Conservation (phyloP, 2,797 vertebrate species). For the Pelochelys cantorii region DNA sequence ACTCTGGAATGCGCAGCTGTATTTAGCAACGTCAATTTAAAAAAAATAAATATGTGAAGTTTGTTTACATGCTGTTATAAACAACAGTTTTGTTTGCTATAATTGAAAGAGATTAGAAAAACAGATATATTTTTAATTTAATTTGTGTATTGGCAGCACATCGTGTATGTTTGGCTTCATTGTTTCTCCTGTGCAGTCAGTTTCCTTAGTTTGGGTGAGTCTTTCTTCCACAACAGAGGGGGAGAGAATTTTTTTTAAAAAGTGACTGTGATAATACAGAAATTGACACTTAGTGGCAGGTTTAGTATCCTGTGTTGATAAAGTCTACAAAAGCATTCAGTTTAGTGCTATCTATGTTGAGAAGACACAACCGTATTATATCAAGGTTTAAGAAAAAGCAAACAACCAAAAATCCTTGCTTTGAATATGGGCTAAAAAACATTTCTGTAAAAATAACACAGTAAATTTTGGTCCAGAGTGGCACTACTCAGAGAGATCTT, state of each 20-base stretch:
- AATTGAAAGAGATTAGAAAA: not conserved
- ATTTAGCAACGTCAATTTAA: not conserved
- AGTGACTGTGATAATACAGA: not conserved
- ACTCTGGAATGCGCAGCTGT: not conserved
- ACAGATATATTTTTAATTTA: not conserved
- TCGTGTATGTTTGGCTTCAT: not conserved
- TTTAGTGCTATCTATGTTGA: not conserved
- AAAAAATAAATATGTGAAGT: not conserved
- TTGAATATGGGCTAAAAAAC: not conserved
- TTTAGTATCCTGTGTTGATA: not conserved
- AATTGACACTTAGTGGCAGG: not conserved
- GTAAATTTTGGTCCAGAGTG: not conserved
- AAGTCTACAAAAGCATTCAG: not conserved
- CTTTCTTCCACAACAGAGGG: not conserved
- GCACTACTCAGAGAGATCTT: not conserved
- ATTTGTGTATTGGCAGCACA: not conserved
- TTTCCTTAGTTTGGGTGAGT: accelerated
- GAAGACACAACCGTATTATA: not conserved
- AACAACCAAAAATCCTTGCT: not conserved
- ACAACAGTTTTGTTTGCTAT: not conserved
- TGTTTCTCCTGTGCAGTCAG: not conserved
- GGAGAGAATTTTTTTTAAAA: not conserved
- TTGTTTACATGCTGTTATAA: not conserved
- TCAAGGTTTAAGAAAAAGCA: too few relatives aligned
- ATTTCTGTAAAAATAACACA: not conserved